Evolutionary conservation across 2,888 invertebrate genomes (phyloP).

Genomic region (Ptycholaimellus sp.): DNA sequence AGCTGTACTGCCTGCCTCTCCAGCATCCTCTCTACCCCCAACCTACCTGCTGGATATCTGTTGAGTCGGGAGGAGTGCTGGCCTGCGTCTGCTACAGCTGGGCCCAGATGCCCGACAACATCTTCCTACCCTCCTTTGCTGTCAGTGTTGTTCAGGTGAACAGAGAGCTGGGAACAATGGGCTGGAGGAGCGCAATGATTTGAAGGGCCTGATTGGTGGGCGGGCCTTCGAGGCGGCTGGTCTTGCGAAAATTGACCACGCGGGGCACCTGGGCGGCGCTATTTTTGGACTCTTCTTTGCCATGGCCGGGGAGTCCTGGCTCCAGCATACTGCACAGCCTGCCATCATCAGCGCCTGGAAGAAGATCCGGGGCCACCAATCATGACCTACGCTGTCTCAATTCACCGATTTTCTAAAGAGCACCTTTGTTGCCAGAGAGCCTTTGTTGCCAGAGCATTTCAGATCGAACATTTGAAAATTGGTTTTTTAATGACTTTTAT

Average conservation of each 20-base stretch:
- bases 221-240: constrained; percentile 62
- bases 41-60: constrained; percentile 4
- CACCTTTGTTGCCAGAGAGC: too few relatives aligned
- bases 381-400: too few relatives aligned
- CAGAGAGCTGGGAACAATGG: too few relatives aligned
- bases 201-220: constrained; percentile 65
- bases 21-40: not conserved
- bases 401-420: too few relatives aligned
- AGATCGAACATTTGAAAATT: too few relatives aligned
- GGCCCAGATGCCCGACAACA: constrained; percentile 60
- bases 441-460: too few relatives aligned
- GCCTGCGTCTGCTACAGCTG: constrained; percentile 63
- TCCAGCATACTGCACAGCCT: too few relatives aligned
- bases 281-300: constrained; percentile 73
- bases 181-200: too few relatives aligned
- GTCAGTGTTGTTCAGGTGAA: constrained; percentile 62
- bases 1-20: constrained; percentile 41
- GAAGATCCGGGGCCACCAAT: too few relatives aligned
- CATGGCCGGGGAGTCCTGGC: too few relatives aligned
- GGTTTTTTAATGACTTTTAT: too few relatives aligned
- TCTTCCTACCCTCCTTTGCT: constrained; percentile 55
- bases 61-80: constrained; percentile 93
- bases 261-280: constrained; percentile 88
- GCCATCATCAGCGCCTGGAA: too few relatives aligned
- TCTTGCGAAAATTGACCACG: constrained; percentile 70